Conservation (phyloP, 2,113 vertebrate species). For the Chloropsis cyanopogon region DNA sequence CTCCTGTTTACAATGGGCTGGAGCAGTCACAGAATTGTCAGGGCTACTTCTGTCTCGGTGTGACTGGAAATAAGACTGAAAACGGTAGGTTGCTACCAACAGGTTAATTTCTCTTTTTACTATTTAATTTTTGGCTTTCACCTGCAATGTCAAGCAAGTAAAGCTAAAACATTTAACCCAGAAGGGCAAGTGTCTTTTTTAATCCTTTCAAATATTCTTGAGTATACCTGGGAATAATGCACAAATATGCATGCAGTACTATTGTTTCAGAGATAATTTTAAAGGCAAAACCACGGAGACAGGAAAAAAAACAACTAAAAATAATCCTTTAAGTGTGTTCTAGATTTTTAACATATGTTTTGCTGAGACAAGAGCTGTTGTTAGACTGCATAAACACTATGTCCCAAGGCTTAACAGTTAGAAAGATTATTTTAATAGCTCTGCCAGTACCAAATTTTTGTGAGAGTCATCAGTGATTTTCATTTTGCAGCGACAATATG, state of each 20-base stretch:
- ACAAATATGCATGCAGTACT: neutral
- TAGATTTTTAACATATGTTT: neutral
- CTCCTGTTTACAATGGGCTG: conserved; percentile 40
- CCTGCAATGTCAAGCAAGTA: neutral
- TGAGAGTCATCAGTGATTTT: neutral
- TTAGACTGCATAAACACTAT: neutral
- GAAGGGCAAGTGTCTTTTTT: neutral
- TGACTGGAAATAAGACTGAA: neutral
- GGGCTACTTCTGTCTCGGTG: neutral
- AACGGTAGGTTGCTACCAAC: neutral
- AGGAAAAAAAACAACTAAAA: neutral
- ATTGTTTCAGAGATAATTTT: neutral
- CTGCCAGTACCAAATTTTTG: neutral
- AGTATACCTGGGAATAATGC: neutral
- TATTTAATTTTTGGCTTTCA: neutral
- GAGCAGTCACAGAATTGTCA: conserved; percentile 5
- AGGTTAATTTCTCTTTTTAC: neutral
- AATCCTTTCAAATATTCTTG: neutral
- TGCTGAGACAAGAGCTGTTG: neutral
- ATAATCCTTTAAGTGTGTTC: neutral
- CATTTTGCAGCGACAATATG: neutral
- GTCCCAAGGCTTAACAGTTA: neutral
- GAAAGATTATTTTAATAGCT: neutral
- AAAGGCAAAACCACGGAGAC: neutral
- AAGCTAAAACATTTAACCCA: neutral